Base-by-base conservation (phyloP, 2,888 invertebrate species). In the Branchellion lobata region DNA sequence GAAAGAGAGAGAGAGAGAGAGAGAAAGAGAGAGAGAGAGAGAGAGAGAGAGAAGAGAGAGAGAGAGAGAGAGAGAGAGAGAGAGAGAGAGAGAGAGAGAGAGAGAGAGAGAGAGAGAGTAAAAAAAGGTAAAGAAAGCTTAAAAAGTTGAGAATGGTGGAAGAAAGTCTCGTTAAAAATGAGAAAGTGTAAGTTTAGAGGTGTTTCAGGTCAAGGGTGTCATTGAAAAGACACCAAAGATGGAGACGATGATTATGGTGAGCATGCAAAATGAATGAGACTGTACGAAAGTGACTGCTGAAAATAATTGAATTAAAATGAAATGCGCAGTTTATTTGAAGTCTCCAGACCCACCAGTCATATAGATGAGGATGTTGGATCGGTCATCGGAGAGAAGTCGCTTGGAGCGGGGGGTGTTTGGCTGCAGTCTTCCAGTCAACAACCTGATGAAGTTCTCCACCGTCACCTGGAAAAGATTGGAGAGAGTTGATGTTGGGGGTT, bases 371-470 rank as follows among this genome's bases (percentile, higher is more conserved):
- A 99, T 93, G 87, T 99, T 99, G 87, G 96, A 87, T 33, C 85
- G 82, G 85, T 97, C 95, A 89, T 99, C 97, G 0, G 97, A 95
- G 0, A 98, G 90, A 18, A 99, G 89, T 82, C 96, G 92, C 86
- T 99, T 98, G 0, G 96, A 96, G 79, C 96, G 90, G 0, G 99
- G 97, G 0, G 96, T 98, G 80, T 94, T 94, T 0, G 93, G 93
- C 21, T 94, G 93, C 1, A 96, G 91, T 79, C 99, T 90, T 0
- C 97, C 98, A 0, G 98, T 99, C 68, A 99, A 88, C 0, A 99
- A 90, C 18, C 99, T 91, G 0, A 99, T 95, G 89, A 99, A 97
- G 88, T 97, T 99, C 87, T 99, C 98, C 1, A 99, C 98, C 0
- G 97, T 98, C 0, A 96, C 94, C 92, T 94, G 86, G 18, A n/a